phyloP scores from a whole-genome alignment of 2,113 vertebrate species.

The Oryzias celebensis region DNA sequence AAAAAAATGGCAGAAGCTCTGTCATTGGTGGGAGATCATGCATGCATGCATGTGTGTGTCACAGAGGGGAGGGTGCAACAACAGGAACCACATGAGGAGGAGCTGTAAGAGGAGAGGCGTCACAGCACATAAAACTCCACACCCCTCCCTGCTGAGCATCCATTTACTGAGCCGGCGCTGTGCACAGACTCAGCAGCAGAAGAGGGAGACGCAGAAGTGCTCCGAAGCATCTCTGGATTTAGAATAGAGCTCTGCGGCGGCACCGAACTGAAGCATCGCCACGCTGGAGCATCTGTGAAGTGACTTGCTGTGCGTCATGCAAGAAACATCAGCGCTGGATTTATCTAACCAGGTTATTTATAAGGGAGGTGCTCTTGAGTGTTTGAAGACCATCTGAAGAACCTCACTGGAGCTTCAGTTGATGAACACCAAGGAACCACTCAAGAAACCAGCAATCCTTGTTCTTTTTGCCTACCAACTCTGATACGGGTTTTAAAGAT shows the following conservation, averaged over 20 bases:
- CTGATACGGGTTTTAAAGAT: slow-evolving; percentile 55
- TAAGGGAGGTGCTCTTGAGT: slow-evolving; percentile 3
- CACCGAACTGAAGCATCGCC: slow-evolving; percentile 1
- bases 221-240: slow-evolving; percentile 15
- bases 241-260: slow-evolving; percentile 25
- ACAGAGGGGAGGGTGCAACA: slow-evolving; percentile 43
- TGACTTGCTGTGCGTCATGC: slow-evolving; percentile 15
- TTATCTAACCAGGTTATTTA: background rate
- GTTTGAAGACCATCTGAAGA: slow-evolving; percentile 17
- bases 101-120: slow-evolving; percentile 36
- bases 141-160: slow-evolving; percentile 62
- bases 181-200: slow-evolving; percentile 8
- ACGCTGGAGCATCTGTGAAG: slow-evolving; percentile 10
- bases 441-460: background rate
- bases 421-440: slow-evolving; percentile 10
- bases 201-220: background rate
- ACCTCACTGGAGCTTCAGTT: slow-evolving; percentile 9
- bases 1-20: background rate
- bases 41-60: slow-evolving; percentile 16
- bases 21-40: background rate
- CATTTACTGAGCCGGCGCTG: slow-evolving; percentile 58
- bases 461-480: background rate
- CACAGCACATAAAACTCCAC: slow-evolving; percentile 49
- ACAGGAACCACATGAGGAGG: slow-evolving; percentile 56
- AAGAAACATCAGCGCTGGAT: slow-evolving; percentile 25